These are phyloP conservation scores for Trichogramma evanescens DNA, from an alignment of 2,888 invertebrate genomes.

Conservation along the genomic window DNA sequence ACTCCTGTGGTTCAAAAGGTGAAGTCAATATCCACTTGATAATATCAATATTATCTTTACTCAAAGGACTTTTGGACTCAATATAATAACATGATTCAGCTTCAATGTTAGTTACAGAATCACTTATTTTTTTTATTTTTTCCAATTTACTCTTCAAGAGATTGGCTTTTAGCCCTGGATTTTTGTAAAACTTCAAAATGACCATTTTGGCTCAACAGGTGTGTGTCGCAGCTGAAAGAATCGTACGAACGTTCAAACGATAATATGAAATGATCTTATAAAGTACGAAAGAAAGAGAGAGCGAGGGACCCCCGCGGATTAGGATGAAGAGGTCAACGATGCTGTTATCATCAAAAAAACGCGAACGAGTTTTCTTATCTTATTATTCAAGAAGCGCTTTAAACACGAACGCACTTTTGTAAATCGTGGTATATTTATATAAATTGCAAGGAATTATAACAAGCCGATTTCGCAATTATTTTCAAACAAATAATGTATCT, in stretches of 20 bases:
- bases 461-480: constrained; percentile 11
- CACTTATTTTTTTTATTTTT: constrained; percentile 26
- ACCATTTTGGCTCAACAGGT: constrained; percentile 45
- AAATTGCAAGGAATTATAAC: not conserved
- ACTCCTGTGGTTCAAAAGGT: constrained; percentile 57
- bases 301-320: constrained; percentile 15
- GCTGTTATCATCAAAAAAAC: constrained; percentile 1
- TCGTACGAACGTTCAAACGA: not conserved
- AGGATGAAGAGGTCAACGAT: constrained; percentile 4
- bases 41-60: constrained; percentile 56
- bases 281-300: not conserved
- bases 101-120: constrained; percentile 51
- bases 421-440: too few relatives aligned
- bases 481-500: not conserved
- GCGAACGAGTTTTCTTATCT: constrained; percentile 1
- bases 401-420: not conserved
- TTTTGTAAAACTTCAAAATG: constrained; percentile 57
- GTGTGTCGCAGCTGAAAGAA: not conserved
- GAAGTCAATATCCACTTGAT: constrained; percentile 74
- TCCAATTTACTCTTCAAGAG: constrained; percentile 32
- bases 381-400: not conserved
- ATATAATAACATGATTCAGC: constrained; percentile 80
- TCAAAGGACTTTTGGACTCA: constrained; percentile 50
- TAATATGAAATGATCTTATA: not conserved
- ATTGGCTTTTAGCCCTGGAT: constrained; percentile 46